Conservation (phyloP, 2,797 vertebrate species). For the Clamator glandarius region DNA sequence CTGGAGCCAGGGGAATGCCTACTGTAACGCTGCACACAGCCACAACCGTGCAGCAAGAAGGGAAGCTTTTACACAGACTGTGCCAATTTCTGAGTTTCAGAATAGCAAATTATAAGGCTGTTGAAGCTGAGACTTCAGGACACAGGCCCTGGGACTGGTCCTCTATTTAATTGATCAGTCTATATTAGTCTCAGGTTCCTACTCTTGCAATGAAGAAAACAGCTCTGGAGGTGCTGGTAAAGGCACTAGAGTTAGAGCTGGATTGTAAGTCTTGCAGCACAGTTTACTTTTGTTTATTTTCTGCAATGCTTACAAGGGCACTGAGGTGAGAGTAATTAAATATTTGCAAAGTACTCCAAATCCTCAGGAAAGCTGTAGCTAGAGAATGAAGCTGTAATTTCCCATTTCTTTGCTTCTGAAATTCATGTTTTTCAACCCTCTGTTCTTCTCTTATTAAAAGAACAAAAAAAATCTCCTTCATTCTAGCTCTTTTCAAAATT, state of each 20-base stretch:
- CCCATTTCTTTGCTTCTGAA: neutral
- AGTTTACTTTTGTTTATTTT: constrained; percentile 30
- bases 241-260: neutral
- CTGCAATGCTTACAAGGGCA: neutral
- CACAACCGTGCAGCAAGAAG: rapidly evolving
- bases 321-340: constrained; percentile 9
- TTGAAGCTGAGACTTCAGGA: neutral
- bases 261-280: neutral
- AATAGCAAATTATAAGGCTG: neutral
- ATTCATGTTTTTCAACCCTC: neutral
- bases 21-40: neutral
- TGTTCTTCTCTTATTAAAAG: constrained; percentile 3
- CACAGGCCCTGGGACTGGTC: neutral
- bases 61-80: neutral
- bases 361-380: neutral
- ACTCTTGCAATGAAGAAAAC: neutral
- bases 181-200: neutral
- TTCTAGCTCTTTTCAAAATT: constrained; percentile 15
- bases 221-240: neutral
- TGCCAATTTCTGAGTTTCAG: rapidly evolving
- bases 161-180: neutral
- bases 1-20: neutral
- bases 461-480: neutral
- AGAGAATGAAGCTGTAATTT: neutral
- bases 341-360: constrained; percentile 10